phyloP scores from a whole-genome alignment of 2,113 vertebrate genomes.

The Motacilla alba region DNA sequence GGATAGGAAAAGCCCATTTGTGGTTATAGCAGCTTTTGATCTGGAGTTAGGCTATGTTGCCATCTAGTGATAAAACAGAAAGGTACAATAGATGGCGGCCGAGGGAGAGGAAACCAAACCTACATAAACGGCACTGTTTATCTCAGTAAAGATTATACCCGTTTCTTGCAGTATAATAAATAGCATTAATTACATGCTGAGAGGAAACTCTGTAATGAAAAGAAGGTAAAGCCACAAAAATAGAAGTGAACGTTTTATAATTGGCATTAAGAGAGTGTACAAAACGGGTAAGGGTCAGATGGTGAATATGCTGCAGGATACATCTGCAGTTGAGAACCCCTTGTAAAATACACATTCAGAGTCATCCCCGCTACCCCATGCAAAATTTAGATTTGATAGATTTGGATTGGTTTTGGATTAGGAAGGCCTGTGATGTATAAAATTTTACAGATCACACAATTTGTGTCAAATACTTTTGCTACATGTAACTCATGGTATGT shows the following conservation, averaged over 20 bases:
- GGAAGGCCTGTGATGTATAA: neutral
- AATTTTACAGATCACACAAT: neutral
- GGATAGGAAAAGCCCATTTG: neutral
- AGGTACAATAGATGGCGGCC: neutral
- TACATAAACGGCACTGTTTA: neutral
- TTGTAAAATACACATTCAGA: neutral
- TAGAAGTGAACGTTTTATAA: neutral
- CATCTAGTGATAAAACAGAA: conserved; percentile 35
- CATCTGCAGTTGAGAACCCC: neutral
- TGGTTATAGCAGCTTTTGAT: neutral
- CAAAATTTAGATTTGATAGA: neutral
- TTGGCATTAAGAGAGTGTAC: neutral
- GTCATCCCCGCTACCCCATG: neutral
- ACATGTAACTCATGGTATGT: neutral
- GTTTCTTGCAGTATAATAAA: neutral
- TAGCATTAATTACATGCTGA: neutral
- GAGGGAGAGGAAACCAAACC: neutral
- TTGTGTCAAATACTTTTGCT: neutral
- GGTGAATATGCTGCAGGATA: neutral
- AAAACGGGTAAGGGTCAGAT: neutral
- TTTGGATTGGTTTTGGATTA: neutral
- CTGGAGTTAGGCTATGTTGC: neutral
- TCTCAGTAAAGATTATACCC: neutral
- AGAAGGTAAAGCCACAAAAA: neutral
- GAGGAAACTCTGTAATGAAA: neutral